Conservation (phyloP, 2,888 invertebrate genomes). For the Agriopis marginaria region DNA sequence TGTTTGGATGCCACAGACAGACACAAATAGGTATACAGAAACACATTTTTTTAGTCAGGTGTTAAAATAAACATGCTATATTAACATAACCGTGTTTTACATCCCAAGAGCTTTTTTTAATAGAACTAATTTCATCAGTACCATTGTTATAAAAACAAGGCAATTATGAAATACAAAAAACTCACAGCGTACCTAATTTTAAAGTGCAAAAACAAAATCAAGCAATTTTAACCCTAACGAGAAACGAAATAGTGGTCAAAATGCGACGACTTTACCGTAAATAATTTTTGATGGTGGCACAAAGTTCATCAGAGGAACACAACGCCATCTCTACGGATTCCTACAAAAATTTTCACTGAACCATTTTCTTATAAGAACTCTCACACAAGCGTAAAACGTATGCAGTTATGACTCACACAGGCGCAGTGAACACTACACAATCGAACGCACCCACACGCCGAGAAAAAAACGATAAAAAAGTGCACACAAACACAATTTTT, state of each 20-base stretch:
- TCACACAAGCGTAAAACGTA: constrained; percentile 60
- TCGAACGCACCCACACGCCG: constrained; percentile 83
- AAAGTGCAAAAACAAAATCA: constrained; percentile 34
- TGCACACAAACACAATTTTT: constrained; percentile 70
- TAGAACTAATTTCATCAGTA: constrained; percentile 44
- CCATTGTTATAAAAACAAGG: constrained; percentile 43
- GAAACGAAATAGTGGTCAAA: constrained; percentile 41
- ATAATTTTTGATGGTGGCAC: constrained; percentile 74
- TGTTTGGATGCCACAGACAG: too few species aligned
- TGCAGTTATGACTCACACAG: constrained; percentile 61
- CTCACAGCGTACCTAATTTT: constrained; percentile 51
- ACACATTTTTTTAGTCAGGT: too few species aligned
- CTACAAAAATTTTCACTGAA: constrained; percentile 82
- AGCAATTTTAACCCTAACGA: constrained; percentile 49
- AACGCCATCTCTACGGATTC: constrained; percentile 83
- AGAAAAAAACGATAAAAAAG: constrained; percentile 85
- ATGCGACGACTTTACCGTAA: constrained; percentile 49
- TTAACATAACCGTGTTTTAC: constrained; percentile 6
- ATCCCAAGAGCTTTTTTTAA: constrained; percentile 31
- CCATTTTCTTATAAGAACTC: constrained; percentile 85
- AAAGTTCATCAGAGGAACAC: constrained; percentile 69
- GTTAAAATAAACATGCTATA: too few species aligned
- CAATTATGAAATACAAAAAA: constrained; percentile 49
- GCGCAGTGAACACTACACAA: constrained; percentile 64
- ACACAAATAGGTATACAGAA: too few species aligned